phyloP scores from a whole-genome alignment of 2,797 vertebrate species.

The Corythornis leucogaster region DNA sequence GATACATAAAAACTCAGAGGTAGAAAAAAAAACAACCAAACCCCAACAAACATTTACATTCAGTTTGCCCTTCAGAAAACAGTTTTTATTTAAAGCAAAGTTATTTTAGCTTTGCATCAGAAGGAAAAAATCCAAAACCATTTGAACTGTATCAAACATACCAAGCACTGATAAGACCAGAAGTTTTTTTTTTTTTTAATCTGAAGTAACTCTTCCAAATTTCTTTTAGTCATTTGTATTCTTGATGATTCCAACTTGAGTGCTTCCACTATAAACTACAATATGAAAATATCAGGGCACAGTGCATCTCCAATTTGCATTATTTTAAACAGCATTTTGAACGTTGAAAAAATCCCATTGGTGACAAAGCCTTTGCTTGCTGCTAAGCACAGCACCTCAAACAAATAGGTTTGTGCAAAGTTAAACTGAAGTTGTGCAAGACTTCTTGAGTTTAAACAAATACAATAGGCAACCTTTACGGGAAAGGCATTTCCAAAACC shows the following conservation, averaged over 20 bases:
- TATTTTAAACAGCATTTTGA: not conserved
- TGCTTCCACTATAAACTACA: not conserved
- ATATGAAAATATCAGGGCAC: not conserved
- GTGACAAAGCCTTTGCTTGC: no score
- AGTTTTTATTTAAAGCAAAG: not conserved
- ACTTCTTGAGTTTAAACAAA: no score
- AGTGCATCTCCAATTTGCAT: fast-evolving
- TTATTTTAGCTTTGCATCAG: not conserved
- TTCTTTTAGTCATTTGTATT: not conserved
- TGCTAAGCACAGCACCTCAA: not conserved
- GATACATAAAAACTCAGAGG: not conserved
- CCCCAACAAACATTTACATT: not conserved
- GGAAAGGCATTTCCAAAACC: no score
- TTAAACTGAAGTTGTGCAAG: no score
- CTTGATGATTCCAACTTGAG: not conserved
- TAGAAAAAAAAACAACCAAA: not conserved
- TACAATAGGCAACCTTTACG: no score
- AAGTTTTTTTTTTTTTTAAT: not conserved
- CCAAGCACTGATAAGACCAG: fast-evolving
- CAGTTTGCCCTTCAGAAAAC: not conserved
- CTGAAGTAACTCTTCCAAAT: not conserved
- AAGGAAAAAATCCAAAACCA: not conserved
- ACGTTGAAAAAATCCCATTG: not conserved
- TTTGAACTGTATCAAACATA: not conserved
- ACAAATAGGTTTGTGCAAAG: no score